Percentiles rank a stretch among this genome's conserved stretches.
Conservation (phyloP, 2,797 vertebrate species). For the Apogon talboti region DNA sequence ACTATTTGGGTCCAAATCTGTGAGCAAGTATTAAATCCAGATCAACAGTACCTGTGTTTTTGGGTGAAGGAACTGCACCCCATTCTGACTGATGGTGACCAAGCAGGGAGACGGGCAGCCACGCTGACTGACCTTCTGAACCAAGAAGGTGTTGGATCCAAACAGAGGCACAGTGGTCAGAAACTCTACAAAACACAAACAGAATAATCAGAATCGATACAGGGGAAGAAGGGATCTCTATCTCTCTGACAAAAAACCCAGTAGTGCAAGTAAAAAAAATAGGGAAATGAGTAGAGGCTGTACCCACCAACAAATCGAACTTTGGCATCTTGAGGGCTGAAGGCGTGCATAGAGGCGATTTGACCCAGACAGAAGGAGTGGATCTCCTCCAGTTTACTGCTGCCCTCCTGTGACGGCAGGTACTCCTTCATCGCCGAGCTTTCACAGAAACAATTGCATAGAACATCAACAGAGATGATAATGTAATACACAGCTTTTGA, state of each 20-base stretch:
- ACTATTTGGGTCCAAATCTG: no score
- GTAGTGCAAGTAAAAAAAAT: no score
- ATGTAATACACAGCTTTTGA: no score
- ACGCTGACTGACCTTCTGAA: constrained; percentile 82
- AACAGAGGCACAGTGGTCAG: constrained; percentile 85
- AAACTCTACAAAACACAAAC: constrained; percentile 72
- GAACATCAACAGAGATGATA: no score
- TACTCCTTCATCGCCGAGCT: constrained; percentile 77
- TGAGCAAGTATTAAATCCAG: no score
- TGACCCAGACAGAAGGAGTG: constrained; percentile 56
- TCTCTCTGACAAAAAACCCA: no score
- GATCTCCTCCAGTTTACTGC: constrained; percentile 61
- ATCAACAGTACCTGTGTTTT: constrained; percentile 83
- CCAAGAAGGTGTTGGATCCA: constrained; percentile 83
- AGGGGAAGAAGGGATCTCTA: no score
- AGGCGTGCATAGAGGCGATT: constrained; percentile 49
- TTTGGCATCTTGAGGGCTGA: constrained; percentile 76
- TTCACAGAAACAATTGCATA: constrained; percentile 10
- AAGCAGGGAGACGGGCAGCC: constrained; percentile 80
- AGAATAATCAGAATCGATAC: neutral
- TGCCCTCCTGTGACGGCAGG: constrained; percentile 65
- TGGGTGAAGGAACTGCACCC: constrained; percentile 80
- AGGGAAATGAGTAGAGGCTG: neutral
- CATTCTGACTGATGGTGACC: constrained; percentile 85
- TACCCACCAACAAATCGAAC: constrained; percentile 78